Evolutionary conservation across 2,113 vertebrate species (phyloP).

Genomic region (Myotis lucifugus): DNA sequence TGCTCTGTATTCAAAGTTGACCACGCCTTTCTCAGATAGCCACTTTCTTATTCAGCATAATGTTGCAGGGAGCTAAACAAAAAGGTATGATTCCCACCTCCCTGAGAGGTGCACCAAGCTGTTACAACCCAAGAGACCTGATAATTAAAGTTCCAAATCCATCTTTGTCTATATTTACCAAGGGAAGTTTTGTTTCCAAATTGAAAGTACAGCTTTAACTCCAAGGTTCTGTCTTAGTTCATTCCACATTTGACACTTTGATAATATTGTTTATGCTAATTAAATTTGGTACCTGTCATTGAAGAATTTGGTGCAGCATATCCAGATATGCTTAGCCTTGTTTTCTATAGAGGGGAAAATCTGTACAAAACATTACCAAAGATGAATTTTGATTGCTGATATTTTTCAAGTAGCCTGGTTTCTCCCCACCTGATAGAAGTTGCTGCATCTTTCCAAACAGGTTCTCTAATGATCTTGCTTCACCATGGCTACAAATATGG

Average conservation of each 20-base stretch:
- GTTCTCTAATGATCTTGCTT: slow-evolving; percentile 93
- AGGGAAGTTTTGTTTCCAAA: slow-evolving; percentile 42
- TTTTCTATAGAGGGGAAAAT: slow-evolving; percentile 14
- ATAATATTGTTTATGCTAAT: background rate
- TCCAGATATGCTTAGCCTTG: background rate
- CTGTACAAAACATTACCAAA: background rate
- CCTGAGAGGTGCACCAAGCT: background rate
- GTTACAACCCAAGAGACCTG: background rate
- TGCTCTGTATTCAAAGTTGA: background rate
- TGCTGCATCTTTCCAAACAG: slow-evolving; percentile 89
- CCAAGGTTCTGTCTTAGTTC: too few relatives aligned
- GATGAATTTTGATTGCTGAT: slow-evolving; percentile 71
- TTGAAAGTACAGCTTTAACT: background rate
- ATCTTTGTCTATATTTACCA: slow-evolving; percentile 45
- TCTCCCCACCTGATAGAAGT: slow-evolving; percentile 84
- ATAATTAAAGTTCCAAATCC: slow-evolving; percentile 23
- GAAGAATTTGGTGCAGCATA: background rate
- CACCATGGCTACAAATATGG: slow-evolving; percentile 92
- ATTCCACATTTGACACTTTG: too few relatives aligned
- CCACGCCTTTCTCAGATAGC: slow-evolving; percentile 21
- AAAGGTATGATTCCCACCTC: slow-evolving; percentile 13
- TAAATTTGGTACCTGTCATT: slow-evolving; percentile 42
- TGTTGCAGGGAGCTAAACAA: background rate
- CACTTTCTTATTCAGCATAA: background rate
- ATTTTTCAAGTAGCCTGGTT: slow-evolving; percentile 71